phyloP scores from a whole-genome alignment of 2,113 vertebrate genomes.

The Calypte anna region DNA sequence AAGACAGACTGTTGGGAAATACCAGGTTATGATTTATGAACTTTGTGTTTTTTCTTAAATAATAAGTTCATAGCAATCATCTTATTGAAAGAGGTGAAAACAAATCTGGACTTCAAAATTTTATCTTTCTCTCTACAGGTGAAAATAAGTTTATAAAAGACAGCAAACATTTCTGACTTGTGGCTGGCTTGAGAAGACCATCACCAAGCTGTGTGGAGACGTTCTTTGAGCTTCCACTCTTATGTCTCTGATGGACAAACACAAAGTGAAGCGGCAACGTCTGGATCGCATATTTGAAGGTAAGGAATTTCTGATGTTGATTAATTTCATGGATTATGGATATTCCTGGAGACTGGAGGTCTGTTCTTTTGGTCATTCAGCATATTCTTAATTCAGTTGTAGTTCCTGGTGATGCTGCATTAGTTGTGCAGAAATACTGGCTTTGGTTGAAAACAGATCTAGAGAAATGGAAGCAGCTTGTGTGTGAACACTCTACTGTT shows the following conservation, averaged over 20 bases:
- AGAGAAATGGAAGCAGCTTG: background rate
- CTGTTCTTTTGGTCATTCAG: background rate
- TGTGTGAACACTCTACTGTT: background rate
- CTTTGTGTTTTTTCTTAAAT: background rate
- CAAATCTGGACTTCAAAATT: background rate
- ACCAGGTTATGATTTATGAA: background rate
- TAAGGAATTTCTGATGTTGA: background rate
- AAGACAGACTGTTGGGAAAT: background rate
- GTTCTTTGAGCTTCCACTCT: conserved; percentile 51
- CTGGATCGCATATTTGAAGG: conserved; percentile 80
- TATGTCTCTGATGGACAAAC: conserved; percentile 77
- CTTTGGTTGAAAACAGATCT: background rate
- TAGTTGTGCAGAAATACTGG: background rate
- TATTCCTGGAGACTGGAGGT: background rate
- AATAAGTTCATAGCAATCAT: background rate
- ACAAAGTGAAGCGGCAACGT: conserved; percentile 79
- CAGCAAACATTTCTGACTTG: conserved; percentile 9
- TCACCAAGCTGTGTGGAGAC: conserved; percentile 51
- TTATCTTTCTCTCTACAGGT: conserved; percentile 56
- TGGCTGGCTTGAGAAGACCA: conserved; percentile 1
- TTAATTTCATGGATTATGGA: background rate
- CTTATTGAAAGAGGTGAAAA: background rate
- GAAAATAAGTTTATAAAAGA: background rate
- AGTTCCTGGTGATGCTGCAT: background rate
- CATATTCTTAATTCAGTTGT: background rate